phyloP scores from a whole-genome alignment of 2,113 vertebrate species.

The Echinops telfairi region DNA sequence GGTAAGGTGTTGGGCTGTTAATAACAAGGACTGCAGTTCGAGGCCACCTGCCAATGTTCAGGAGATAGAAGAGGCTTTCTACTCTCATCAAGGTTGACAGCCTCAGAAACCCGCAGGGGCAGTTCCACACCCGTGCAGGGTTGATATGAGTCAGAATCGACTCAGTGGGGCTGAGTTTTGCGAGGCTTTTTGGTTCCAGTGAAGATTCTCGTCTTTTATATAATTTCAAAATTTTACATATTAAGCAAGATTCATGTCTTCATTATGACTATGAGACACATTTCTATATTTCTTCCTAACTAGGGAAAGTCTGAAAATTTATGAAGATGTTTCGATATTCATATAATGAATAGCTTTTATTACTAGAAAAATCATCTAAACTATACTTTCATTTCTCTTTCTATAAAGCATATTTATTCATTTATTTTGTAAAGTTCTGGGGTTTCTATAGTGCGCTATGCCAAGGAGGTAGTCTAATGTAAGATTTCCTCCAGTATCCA shows the following conservation, averaged over 20 bases:
- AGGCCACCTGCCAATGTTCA: no score
- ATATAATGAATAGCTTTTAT: neutral
- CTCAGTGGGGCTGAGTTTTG: no score
- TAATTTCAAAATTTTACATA: neutral
- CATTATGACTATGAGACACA: neutral
- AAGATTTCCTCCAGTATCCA: neutral
- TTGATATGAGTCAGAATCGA: no score
- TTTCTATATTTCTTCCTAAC: neutral
- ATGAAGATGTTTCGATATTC: neutral
- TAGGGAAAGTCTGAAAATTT: constrained; percentile 26
- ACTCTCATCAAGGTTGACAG: no score
- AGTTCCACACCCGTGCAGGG: no score
- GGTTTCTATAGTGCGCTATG: neutral
- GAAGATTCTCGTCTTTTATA: neutral
- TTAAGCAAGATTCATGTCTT: neutral
- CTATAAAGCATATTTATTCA: neutral
- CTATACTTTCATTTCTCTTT: neutral
- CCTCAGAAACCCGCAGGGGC: no score
- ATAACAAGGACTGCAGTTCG: no score
- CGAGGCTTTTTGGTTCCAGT: neutral
- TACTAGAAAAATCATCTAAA: neutral
- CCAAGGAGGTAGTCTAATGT: neutral
- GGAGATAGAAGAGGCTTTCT: no score
- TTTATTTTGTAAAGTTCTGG: neutral
- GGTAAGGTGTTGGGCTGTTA: no score